Percentiles rank a stretch among this genome's conserved stretches.
phyloP scores from a whole-genome alignment of 2,797 vertebrate genomes.

The Lagocephalus sceleratus region DNA sequence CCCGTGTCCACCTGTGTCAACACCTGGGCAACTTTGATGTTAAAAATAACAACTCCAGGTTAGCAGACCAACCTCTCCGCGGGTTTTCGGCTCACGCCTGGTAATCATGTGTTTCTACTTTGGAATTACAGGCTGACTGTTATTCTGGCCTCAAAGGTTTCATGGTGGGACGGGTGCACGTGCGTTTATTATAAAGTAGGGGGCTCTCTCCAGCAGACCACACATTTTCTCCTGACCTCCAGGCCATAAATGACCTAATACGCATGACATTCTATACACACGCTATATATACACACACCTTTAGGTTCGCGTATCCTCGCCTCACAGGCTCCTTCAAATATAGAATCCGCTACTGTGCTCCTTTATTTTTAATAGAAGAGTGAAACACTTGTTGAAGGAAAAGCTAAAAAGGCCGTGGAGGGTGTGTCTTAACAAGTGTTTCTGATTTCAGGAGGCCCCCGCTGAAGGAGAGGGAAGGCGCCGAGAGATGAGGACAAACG shows the following conservation, averaged over 20 bases:
- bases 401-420: not conserved
- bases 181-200: slow-evolving; percentile 26
- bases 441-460: slow-evolving; percentile 51
- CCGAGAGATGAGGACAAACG: slow-evolving; percentile 35
- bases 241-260: slow-evolving; percentile 11
- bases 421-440: slow-evolving; percentile 52
- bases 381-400: slow-evolving; percentile 29
- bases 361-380: slow-evolving; percentile 11
- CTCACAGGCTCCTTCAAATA: slow-evolving; percentile 18
- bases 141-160: slow-evolving; percentile 52
- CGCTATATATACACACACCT: not conserved
- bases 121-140: slow-evolving; percentile 60
- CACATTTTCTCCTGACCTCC: slow-evolving; percentile 44
- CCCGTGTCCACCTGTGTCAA: slow-evolving; percentile 55
- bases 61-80: slow-evolving; percentile 35
- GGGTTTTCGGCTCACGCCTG: slow-evolving; percentile 27
- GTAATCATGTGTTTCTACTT: slow-evolving; percentile 54
- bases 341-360: slow-evolving; percentile 3
- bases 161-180: slow-evolving; percentile 21
- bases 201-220: slow-evolving; percentile 40
- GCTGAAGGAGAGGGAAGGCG: slow-evolving; percentile 12
- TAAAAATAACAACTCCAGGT: slow-evolving; percentile 44
- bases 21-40: slow-evolving; percentile 41
- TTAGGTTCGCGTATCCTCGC: slow-evolving; percentile 17
- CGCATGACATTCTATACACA: slow-evolving; percentile 21